Conservation (phyloP, 2,888 invertebrate genomes). For the Fragum sueziense region DNA sequence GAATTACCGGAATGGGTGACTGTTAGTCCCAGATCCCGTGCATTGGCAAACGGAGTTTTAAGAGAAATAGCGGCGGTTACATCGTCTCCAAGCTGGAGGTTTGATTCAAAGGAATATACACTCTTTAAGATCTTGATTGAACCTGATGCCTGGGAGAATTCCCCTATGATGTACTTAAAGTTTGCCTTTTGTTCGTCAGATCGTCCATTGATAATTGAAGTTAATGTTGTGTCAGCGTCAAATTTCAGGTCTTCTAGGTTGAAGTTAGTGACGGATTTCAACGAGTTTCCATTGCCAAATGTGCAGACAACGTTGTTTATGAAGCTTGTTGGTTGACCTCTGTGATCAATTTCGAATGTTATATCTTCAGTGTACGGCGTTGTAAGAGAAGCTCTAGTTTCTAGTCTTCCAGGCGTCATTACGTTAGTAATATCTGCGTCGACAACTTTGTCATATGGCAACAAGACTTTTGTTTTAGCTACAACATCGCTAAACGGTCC, state of each 20-base stretch:
- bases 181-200: slow-evolving; percentile 37
- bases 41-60: slow-evolving; percentile 33
- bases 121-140: slow-evolving; percentile 36
- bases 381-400: slow-evolving; percentile 38
- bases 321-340: slow-evolving; percentile 31
- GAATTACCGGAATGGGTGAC: slow-evolving; percentile 33
- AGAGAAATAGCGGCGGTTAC: slow-evolving; percentile 25
- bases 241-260: slow-evolving; percentile 5
- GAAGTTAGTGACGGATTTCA: slow-evolving; percentile 31
- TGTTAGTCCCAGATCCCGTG: slow-evolving; percentile 29
- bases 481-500: slow-evolving; percentile 23
- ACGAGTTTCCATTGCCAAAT: slow-evolving; percentile 25
- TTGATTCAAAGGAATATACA: slow-evolving; percentile 34
- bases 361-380: slow-evolving; percentile 46
- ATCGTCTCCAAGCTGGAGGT: slow-evolving; percentile 27
- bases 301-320: slow-evolving; percentile 21
- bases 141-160: slow-evolving; percentile 25
- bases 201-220: slow-evolving; percentile 32
- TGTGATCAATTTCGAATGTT: slow-evolving; percentile 28
- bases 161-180: slow-evolving; percentile 23
- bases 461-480: slow-evolving; percentile 22
- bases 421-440: slow-evolving; percentile 29
- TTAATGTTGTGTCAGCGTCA: slow-evolving; percentile 30
- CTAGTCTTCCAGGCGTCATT: slow-evolving; percentile 17
- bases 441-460: slow-evolving; percentile 5